A percentile compares a stretch with the other conserved stretches of the same genome.
Conservation (phyloP, 2,113 vertebrate genomes). For the Hiodon alosoides region DNA sequence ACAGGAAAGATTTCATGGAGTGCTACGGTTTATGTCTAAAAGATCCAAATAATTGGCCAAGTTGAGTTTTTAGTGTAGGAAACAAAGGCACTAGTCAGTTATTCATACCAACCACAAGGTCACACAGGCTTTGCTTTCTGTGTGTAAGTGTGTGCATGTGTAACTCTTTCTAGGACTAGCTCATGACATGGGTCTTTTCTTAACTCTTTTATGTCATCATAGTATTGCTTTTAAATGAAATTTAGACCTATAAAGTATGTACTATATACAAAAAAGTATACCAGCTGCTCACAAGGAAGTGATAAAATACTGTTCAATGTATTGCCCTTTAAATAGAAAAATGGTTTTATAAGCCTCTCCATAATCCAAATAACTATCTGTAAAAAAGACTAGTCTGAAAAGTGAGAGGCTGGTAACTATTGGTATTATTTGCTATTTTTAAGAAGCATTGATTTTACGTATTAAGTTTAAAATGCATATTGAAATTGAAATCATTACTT, state of each 20-base stretch:
- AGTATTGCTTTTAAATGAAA: conserved; percentile 7
- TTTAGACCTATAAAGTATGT: not conserved
- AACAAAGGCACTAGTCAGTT: not conserved
- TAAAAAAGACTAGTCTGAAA: conserved; percentile 6
- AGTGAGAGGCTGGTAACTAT: not conserved
- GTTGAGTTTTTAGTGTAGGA: conserved; percentile 8
- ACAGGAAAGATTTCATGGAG: not conserved
- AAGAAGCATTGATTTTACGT: conserved; percentile 6
- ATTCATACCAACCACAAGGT: not conserved
- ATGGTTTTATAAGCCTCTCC: not conserved
- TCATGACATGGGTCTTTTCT: not conserved
- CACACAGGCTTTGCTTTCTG: not conserved
- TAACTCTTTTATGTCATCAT: conserved; percentile 2
- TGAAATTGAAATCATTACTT: conserved; percentile 42
- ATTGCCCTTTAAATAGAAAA: not conserved
- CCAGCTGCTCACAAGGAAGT: not conserved
- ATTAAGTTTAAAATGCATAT: conserved; percentile 24
- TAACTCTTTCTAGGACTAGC: conserved; percentile 2
- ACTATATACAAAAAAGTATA: not conserved
- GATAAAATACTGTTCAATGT: not conserved
- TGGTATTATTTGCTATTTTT: not conserved
- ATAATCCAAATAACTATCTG: not conserved
- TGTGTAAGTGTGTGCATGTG: not conserved
- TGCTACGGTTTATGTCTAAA: conserved; percentile 29
- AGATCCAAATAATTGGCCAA: conserved; percentile 16